Conservation (phyloP, 1,140 invertebrate species). For the Gonatopus flavifemur region DNA sequence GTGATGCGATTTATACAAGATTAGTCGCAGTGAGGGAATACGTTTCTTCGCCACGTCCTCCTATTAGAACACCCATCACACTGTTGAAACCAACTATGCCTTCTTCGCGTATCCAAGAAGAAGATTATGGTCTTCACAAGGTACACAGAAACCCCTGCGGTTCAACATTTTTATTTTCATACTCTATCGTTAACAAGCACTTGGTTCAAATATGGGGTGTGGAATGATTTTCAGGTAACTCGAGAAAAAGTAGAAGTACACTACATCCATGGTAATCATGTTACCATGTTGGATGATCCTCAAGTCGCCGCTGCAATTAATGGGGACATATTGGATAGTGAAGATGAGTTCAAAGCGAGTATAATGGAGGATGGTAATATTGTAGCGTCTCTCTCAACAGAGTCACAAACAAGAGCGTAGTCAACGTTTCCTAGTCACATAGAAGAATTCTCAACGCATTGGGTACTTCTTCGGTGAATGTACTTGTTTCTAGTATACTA, state of each 20-base stretch:
- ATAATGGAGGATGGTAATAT: constrained; percentile 29
- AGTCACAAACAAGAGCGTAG: too few relatives aligned
- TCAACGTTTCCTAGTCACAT: too few relatives aligned
- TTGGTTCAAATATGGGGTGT: constrained; percentile 11
- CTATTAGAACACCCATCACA: constrained; percentile 62
- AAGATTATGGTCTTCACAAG: constrained; percentile 66
- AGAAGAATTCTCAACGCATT: too few relatives aligned
- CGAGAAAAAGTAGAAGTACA: constrained; percentile 36
- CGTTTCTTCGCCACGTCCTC: constrained; percentile 38
- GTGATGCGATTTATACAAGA: constrained; percentile 60
- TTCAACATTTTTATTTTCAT: constrained; percentile 8
- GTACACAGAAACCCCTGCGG: constrained; percentile 18
- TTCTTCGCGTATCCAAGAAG: constrained; percentile 54
- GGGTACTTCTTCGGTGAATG: too few relatives aligned
- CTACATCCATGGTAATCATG: constrained; percentile 65
- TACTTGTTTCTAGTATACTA: too few relatives aligned
- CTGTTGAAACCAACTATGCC: constrained; percentile 66
- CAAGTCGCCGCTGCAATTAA: constrained; percentile 67
- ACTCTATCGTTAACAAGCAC: neutral
- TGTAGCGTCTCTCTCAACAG: constrained; percentile 20
- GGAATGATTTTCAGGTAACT: constrained; percentile 41
- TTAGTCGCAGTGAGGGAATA: constrained; percentile 61
- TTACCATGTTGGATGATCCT: constrained; percentile 67
- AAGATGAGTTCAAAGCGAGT: constrained; percentile 33
- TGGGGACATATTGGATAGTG: constrained; percentile 45